phyloP scores from a whole-genome alignment of 2,113 vertebrate species.

The Geococcyx californianus region DNA sequence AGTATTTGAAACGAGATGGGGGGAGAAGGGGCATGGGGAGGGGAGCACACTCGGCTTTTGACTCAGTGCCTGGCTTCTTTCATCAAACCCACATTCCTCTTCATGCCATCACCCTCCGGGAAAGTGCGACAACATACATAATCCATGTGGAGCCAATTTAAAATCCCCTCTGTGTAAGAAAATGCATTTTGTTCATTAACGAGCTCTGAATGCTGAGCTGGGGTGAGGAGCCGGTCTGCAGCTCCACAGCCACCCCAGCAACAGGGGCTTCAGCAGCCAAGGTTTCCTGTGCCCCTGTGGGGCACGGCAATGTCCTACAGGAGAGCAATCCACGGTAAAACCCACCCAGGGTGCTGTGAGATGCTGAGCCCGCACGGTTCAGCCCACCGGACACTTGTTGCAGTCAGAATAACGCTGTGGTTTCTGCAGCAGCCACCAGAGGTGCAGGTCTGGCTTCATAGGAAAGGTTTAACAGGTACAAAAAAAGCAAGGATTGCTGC shows the following conservation, averaged over 20 bases:
- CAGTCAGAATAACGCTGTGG: rapidly evolving
- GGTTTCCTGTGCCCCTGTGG: not conserved
- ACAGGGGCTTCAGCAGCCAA: rapidly evolving
- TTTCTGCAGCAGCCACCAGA: not conserved
- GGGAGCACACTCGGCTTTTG: not conserved
- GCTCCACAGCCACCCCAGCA: not conserved
- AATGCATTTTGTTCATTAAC: not conserved
- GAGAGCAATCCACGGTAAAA: not conserved
- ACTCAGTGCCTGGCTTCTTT: conserved; percentile 49
- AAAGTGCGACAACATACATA: not conserved
- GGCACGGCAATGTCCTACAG: not conserved
- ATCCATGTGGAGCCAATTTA: conserved; percentile 46
- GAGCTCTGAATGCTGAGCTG: not conserved
- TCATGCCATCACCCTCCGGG: conserved; percentile 41
- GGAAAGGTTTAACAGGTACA: not conserved
- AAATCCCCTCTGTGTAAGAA: not conserved
- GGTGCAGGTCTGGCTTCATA: not conserved
- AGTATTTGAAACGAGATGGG: conserved; percentile 26
- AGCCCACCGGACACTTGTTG: not conserved
- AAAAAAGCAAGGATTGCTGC: too few species aligned
- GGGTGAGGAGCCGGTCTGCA: not conserved
- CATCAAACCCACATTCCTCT: conserved; percentile 14
- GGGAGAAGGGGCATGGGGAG: not conserved
- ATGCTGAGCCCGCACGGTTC: not conserved
- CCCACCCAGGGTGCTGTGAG: not conserved